A percentile compares a stretch with the other conserved stretches of the same genome.
phyloP scores from a whole-genome alignment of 2,797 vertebrate species.

The Hypotaenidia philippensis region DNA sequence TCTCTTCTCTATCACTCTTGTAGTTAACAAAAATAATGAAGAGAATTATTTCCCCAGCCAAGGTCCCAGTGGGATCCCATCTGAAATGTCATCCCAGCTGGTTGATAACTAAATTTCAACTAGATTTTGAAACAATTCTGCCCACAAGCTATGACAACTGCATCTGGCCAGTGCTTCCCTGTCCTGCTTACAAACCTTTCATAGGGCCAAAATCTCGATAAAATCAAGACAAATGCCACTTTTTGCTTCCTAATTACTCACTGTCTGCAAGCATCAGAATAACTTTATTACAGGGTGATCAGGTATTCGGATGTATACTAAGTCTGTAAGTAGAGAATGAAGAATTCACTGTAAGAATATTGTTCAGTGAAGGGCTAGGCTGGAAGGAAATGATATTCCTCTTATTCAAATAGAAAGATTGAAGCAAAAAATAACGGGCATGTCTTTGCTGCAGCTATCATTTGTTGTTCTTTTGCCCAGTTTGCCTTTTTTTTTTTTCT shows the following conservation, averaged over 20 bases:
- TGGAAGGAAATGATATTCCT: neutral
- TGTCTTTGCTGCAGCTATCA: neutral
- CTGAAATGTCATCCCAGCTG: neutral
- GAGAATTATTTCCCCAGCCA: neutral
- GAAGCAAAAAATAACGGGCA: neutral
- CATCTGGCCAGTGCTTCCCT: neutral
- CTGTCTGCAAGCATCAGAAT: neutral
- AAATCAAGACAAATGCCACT: neutral
- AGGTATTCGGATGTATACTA: neutral
- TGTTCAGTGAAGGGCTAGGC: neutral
- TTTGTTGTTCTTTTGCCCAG: neutral
- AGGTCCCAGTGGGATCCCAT: neutral
- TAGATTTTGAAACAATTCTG: neutral
- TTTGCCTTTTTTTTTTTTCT: neutral
- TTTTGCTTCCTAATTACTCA: neutral
- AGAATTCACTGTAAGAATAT: neutral
- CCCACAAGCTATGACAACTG: neutral
- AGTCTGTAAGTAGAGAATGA: neutral
- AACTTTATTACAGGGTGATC: neutral
- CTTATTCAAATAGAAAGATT: neutral
- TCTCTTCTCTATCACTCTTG: neutral
- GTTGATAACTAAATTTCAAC: neutral
- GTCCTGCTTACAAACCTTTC: neutral
- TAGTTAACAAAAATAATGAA: conserved; percentile 15
- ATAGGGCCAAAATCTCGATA: neutral